Evolutionary conservation across 2,113 vertebrate genomes (phyloP).

Genomic region (Mormyrus lacerda): DNA sequence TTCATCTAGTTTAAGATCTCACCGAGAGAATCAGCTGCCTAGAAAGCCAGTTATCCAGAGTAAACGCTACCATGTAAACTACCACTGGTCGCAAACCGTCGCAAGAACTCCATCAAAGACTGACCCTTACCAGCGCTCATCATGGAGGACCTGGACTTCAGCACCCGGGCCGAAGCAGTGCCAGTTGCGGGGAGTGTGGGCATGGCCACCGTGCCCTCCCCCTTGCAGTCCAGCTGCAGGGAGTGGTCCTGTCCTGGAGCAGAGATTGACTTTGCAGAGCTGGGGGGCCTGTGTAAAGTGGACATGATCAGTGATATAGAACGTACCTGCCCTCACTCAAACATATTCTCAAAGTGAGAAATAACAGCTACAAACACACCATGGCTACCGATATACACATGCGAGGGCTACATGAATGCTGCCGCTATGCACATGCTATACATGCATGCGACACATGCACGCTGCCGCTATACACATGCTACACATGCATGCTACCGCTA

Average conservation of each 20-base stretch:
- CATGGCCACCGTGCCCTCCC: slow-evolving; percentile 70
- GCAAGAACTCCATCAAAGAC: neutral
- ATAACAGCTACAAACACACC: neutral
- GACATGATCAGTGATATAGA: slow-evolving; percentile 7
- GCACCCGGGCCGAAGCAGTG: slow-evolving; percentile 53
- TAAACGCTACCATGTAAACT: neutral
- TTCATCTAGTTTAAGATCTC: neutral
- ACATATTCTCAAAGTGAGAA: neutral
- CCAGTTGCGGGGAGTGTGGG: slow-evolving; percentile 52
- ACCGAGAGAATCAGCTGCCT: neutral
- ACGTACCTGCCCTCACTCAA: neutral
- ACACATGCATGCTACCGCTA: no score
- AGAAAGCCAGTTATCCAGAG: neutral
- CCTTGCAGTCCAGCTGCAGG: slow-evolving; percentile 92
- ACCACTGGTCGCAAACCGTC: neutral
- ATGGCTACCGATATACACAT: neutral
- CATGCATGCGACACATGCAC: neutral
- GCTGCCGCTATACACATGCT: no score
- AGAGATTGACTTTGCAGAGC: slow-evolving; percentile 86
- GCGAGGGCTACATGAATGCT: neutral
- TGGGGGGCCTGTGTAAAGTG: slow-evolving; percentile 54
- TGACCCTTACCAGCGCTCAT: slow-evolving; percentile 71
- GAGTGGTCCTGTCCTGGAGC: slow-evolving; percentile 80
- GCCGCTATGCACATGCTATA: neutral
- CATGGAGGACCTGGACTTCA: slow-evolving; percentile 71